Base-by-base conservation (phyloP, 1,140 invertebrate genomes). In the Plutomurus gul region DNA sequence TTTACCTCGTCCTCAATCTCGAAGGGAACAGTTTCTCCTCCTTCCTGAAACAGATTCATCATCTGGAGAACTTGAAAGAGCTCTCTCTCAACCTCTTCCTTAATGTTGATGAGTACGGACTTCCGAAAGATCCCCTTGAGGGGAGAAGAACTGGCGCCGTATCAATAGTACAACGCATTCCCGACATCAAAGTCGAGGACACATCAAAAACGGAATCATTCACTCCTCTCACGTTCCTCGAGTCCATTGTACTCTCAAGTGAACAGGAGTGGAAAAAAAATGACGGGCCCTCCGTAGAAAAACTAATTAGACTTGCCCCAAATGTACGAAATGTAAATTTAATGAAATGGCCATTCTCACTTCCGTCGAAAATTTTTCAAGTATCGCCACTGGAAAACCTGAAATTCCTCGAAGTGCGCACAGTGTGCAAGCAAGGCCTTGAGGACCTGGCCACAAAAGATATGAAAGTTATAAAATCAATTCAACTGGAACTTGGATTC, bases 271-370 rank as follows among this genome's bases (percentile, higher is more conserved):
- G 78, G 78, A 76, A 65, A 60, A 0, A 8, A 11, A 75, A 79
- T 47, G 72, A 75, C 10, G 10, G 22, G 4, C 18, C 4, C 16
- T 51, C 72, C 16, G 20, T 79, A 11, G 49, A 75, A 36, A 51
- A 75, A 36, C 33, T 79, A 0, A n/a, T 79, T 11, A 40, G n/a
- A 2, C 36, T 43, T 18, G 47, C 78, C 0, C 73, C 78, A 5
- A 75, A 79, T 70, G 37, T 79, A 30, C 74, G 43, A 36, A 79
- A 79, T 39, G 70, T 79, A 30, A 79, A 79, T 71, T 46, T 79
- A 27, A 49, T 56, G n/a, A 75, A 79, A 56, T 79, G 78, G 78
- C 47, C 78, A 18, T 79, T 79, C 20, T 51, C 40, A 3, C n/a
- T 79, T 5, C 46, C 70, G 18, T 8, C 6, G 8, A 33, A 75